Evolutionary conservation across 2,888 invertebrate species (phyloP).

Genomic region (Hypsopygia costalis): DNA sequence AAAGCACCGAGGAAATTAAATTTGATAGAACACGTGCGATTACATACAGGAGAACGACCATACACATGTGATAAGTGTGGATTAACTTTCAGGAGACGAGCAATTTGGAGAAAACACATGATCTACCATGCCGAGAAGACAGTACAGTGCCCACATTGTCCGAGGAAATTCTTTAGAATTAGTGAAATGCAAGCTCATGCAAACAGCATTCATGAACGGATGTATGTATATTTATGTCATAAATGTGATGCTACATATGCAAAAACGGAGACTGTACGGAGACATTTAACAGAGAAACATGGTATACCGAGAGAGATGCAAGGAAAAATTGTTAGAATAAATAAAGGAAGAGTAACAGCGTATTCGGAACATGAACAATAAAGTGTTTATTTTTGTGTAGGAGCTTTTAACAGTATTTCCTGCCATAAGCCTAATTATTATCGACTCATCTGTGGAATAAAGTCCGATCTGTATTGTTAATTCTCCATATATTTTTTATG

Average conservation of each 20-base stretch:
- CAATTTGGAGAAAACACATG: slow-evolving; percentile 63
- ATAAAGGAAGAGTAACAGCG: slow-evolving; percentile 23
- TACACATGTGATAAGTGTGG: slow-evolving; percentile 69
- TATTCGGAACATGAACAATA: slow-evolving; percentile 21
- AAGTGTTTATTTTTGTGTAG: too few species aligned
- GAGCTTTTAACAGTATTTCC: too few species aligned
- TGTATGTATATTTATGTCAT: slow-evolving; percentile 53
- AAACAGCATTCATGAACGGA: slow-evolving; percentile 57
- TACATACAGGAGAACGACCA: slow-evolving; percentile 65
- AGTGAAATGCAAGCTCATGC: slow-evolving; percentile 52
- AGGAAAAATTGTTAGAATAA: slow-evolving; percentile 50
- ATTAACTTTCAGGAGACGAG: slow-evolving; percentile 55
- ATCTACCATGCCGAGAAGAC: slow-evolving; percentile 59
- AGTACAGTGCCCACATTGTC: slow-evolving; percentile 53
- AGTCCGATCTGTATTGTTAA: too few species aligned
- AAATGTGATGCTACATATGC: slow-evolving; percentile 59
- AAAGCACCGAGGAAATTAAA: slow-evolving; percentile 51
- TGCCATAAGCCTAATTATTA: too few species aligned
- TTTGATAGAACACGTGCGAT: slow-evolving; percentile 54
- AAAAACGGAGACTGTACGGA: slow-evolving; percentile 49
- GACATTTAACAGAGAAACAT: slow-evolving; percentile 57
- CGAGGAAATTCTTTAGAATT: slow-evolving; percentile 47
- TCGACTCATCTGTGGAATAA: too few species aligned
- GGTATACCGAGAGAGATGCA: slow-evolving; percentile 60
- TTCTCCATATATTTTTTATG: too few species aligned